phyloP scores from a whole-genome alignment of 1,140 invertebrate species.

The Pachypeltis micranthus region DNA sequence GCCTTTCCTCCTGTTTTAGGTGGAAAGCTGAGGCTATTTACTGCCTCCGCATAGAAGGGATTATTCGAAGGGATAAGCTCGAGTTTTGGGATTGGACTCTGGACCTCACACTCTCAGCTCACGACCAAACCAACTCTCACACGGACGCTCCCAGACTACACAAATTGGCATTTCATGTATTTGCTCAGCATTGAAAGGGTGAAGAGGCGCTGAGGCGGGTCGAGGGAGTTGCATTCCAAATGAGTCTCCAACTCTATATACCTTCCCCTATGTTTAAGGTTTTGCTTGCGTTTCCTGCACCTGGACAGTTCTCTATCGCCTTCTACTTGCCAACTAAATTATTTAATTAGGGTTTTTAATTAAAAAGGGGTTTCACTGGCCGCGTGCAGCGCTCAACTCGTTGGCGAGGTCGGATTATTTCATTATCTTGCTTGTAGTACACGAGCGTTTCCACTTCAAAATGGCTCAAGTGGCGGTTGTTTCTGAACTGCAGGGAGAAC shows the following conservation, averaged over 20 bases:
- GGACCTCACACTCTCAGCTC: neutral
- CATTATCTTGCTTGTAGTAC: slow-evolving; percentile 1
- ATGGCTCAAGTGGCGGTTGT: no score
- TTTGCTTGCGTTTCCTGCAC: neutral
- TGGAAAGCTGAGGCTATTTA: slow-evolving; percentile 4
- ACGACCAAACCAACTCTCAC: neutral
- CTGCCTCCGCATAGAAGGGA: slow-evolving; percentile 4
- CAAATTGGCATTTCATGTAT: slow-evolving; percentile 14
- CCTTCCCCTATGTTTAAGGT: neutral
- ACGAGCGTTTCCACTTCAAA: no score
- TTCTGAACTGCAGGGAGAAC: no score
- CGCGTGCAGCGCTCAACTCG: neutral
- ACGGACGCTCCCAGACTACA: neutral
- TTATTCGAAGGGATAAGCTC: slow-evolving; percentile 6
- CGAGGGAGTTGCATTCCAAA: slow-evolving; percentile 7
- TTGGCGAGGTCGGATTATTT: neutral
- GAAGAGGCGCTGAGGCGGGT: neutral
- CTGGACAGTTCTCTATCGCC: neutral
- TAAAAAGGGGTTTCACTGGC: neutral
- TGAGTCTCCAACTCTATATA: neutral
- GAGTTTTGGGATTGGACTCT: slow-evolving; percentile 8
- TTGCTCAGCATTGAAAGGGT: slow-evolving; percentile 3
- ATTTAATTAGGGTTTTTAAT: slow-evolving; percentile 11
- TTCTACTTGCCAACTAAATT: neutral
- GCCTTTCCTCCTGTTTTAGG: slow-evolving; percentile 1